phyloP scores from a whole-genome alignment of 2,113 vertebrate genomes.

The Saccopteryx leptura region DNA sequence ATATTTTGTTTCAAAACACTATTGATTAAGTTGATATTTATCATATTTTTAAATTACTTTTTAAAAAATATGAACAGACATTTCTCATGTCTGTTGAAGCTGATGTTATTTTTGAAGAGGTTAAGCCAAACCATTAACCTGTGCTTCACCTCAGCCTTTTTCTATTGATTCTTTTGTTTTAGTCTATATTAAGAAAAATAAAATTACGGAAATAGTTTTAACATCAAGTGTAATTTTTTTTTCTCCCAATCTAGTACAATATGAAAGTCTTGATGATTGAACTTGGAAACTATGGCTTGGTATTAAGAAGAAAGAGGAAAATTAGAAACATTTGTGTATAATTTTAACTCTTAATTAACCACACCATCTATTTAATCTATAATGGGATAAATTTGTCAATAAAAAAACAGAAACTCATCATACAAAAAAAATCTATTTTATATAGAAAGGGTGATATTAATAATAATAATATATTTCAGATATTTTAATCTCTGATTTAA shows the following conservation, averaged over 20 bases:
- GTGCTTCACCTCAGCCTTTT: background rate
- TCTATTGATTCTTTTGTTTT: background rate
- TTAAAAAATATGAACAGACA: background rate
- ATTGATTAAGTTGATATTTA: constrained; percentile 4
- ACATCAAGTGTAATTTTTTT: background rate
- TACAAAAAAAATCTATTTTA: background rate
- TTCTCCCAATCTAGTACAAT: background rate
- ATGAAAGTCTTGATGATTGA: background rate
- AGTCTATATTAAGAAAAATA: background rate
- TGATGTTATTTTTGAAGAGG: background rate
- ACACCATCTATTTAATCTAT: background rate
- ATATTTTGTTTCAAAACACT: background rate
- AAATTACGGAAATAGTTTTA: background rate
- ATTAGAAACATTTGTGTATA: background rate
- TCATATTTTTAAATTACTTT: background rate
- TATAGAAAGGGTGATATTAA: background rate
- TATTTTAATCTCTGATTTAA: background rate
- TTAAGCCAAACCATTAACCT: background rate
- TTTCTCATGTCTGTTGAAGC: background rate
- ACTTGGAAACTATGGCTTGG: background rate
- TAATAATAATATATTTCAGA: background rate
- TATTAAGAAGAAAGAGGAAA: background rate
- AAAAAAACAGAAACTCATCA: background rate
- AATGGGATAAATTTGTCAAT: background rate
- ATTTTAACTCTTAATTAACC: background rate